Percentiles rank a stretch among this genome's conserved stretches.
Conservation (phyloP, 2,113 vertebrate species). For the Aptenodytes forsteri region DNA sequence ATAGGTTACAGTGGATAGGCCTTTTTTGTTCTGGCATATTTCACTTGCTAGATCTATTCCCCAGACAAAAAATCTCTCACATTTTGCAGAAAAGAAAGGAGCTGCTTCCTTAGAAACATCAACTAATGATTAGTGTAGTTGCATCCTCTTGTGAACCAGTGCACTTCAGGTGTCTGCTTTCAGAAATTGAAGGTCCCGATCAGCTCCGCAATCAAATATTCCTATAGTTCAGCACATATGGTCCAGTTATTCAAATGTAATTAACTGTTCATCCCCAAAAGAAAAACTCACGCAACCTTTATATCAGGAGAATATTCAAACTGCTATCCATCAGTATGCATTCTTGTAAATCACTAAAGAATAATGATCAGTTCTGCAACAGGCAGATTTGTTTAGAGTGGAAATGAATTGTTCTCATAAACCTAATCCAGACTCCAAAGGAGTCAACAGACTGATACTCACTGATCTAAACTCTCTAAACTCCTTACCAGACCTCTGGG, state of each 20-base stretch:
- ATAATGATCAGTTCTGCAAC: neutral
- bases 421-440: neutral
- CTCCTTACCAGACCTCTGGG: neutral
- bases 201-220: neutral
- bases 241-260: neutral
- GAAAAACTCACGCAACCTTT: neutral
- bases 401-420: neutral
- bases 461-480: neutral
- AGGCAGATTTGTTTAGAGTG: neutral
- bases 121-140: neutral
- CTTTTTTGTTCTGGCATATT: neutral
- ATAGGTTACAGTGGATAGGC: neutral
- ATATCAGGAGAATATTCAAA: neutral
- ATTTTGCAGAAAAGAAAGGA: neutral
- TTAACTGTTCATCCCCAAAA: neutral
- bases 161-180: neutral
- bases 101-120: neutral
- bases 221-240: neutral
- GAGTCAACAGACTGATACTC: neutral
- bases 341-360: neutral
- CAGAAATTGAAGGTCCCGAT: neutral
- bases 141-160: neutral
- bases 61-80: neutral
- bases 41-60: constrained; percentile 9
- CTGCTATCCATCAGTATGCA: neutral